Conservation (phyloP, 2,113 vertebrate species). For the Mirza zaza region DNA sequence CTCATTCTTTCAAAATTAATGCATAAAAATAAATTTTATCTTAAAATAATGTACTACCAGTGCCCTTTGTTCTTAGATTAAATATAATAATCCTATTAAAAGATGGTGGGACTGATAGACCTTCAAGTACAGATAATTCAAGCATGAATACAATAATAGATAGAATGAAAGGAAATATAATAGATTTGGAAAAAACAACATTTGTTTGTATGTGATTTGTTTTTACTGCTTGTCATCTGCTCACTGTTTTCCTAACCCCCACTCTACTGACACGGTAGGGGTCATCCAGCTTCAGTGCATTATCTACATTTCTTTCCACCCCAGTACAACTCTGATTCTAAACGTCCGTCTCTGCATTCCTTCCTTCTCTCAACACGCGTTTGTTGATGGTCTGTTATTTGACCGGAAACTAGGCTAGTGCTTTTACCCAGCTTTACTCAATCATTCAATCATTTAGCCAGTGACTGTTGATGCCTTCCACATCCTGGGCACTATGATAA, state of each 20-base stretch:
- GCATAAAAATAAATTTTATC: not conserved
- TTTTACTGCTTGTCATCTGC: not conserved
- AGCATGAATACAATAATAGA: not conserved
- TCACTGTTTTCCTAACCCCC: not conserved
- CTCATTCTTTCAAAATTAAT: slow-evolving; percentile 21
- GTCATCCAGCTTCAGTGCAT: not conserved
- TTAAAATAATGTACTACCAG: not conserved
- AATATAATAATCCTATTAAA: not conserved
- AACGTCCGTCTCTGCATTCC: not conserved
- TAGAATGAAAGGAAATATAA: not conserved
- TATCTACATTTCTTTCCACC: not conserved
- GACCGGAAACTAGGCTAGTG: not conserved
- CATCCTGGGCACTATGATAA: not conserved
- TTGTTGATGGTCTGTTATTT: not conserved
- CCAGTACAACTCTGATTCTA: not conserved
- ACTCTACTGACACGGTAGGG: not conserved
- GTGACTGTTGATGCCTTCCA: not conserved
- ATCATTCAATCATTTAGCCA: not conserved
- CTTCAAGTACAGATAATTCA: not conserved
- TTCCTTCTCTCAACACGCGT: not conserved
- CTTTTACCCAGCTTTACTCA: not conserved
- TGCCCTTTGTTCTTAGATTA: not conserved
- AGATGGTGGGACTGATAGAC: not conserved
- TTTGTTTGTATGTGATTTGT: not conserved
- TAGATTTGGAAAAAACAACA: not conserved